Conservation (phyloP, 2,888 invertebrate genomes). For the Calameuta idolon region DNA sequence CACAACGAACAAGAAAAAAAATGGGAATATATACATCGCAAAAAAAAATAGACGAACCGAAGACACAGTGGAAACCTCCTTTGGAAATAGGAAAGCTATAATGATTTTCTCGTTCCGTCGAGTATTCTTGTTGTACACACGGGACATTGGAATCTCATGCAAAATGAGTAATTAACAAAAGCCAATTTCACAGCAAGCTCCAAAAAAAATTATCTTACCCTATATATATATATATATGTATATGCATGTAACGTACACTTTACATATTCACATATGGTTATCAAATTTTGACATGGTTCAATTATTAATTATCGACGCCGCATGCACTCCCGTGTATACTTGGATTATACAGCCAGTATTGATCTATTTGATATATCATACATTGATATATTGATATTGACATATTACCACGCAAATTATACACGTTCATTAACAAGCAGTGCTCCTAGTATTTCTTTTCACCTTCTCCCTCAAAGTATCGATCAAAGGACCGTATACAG, state of each 20-base stretch:
- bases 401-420: slow-evolving; percentile 41
- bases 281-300: background rate
- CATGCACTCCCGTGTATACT: background rate
- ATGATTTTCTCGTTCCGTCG: slow-evolving; percentile 5
- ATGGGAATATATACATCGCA: slow-evolving; percentile 45
- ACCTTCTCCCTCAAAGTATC: background rate
- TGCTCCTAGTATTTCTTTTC: slow-evolving; percentile 42
- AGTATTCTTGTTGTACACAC: slow-evolving; percentile 1
- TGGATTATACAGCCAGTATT: background rate
- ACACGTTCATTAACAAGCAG: slow-evolving; percentile 49
- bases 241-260: background rate
- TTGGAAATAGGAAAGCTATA: slow-evolving; percentile 11
- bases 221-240: slow-evolving; percentile 6
- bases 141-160: slow-evolving; percentile 18
- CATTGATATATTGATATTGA: background rate
- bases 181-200: slow-evolving; percentile 13
- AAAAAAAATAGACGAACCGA: slow-evolving; percentile 56
- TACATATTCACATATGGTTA: background rate
- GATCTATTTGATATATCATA: background rate
- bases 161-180: slow-evolving; percentile 15
- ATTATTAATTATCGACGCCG: background rate
- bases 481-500: background rate
- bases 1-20: slow-evolving; percentile 12
- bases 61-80: slow-evolving; percentile 44
- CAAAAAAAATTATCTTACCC: background rate